Evolutionary conservation across 2,113 vertebrate species (phyloP), one percentile per base, ranked within the genome.

Genomic region (Scytalopus superciliaris): DNA sequence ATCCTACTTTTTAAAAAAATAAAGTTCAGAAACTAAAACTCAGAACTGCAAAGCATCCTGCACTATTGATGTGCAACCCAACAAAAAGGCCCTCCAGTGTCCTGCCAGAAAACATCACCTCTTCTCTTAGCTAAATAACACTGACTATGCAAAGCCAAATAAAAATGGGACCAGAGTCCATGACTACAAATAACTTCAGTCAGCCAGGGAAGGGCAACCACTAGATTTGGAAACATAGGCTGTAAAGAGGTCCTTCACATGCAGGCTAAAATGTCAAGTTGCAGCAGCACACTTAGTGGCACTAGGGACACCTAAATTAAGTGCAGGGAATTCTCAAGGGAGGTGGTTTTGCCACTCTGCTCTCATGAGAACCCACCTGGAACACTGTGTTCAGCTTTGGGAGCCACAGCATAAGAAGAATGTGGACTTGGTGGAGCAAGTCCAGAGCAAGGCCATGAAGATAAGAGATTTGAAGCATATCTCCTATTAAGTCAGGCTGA

Each of bases 31-130:
- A 87, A 50, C 14, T 62, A 78, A 64, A 59, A 17, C 19, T 39
- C 31, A 62, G 31, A 62, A 82, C 8, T 44, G 25, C 16, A 64
- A 31, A 87, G 19, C 14, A 76, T 6, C 25, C 28, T 39, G 23
- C 4, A 1, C 16, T 53, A 25, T 8, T 50, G 18, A 28, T 49
- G 28, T 45, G 33, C 62, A 63, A 14, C 30, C 25, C 30, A 30
- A 5, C 4, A 14, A 12, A 16, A 39, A 62, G 5, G 10, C 42
- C 8, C 33, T 57, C 12, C 1, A 0, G 10, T 8, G 16, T 2
- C 1, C 49, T 75, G 33, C 16, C 80, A 67, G 44, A 56, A 77
- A 45, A 47, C 23, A 59, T 21, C 47, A 10, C 19, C 5, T 75
- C 70, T 72, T 42, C 21, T 53, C 66, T 87, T 33, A 27, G 16